Conservation (phyloP, 2,888 invertebrate genomes). For the Dryococelus australis region DNA sequence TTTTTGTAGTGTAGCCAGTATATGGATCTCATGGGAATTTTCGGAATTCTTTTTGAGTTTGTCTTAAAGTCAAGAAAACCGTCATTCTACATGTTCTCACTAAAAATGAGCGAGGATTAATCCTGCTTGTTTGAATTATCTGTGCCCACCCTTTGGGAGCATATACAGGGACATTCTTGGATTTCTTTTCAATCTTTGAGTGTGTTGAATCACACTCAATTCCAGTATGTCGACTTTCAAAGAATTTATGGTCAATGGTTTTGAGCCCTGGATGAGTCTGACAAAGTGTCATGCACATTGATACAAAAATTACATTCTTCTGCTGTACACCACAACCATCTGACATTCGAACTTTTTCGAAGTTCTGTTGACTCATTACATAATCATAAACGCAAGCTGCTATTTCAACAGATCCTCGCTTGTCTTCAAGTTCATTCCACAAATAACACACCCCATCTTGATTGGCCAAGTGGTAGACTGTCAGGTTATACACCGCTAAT, state of each 20-base stretch:
- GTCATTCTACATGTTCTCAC: neutral
- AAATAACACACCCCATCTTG: neutral
- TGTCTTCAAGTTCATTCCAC: neutral
- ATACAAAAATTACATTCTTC: too few relatives aligned
- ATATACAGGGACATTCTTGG: neutral
- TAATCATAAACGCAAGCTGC: too few relatives aligned
- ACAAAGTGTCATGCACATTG: too few relatives aligned
- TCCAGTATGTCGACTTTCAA: neutral
- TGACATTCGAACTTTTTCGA: too few relatives aligned
- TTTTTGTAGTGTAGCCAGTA: neutral
- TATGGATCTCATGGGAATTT: conserved; percentile 3
- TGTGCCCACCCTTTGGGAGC: neutral
- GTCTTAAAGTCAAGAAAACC: neutral
- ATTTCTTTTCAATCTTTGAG: neutral
- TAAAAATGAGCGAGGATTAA: neutral
- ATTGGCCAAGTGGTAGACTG: too few relatives aligned
- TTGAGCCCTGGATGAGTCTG: neutral
- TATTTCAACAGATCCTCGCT: too few relatives aligned
- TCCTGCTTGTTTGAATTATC: too few relatives aligned
- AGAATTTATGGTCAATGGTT: neutral
- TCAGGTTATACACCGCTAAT: too few relatives aligned
- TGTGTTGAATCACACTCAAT: neutral
- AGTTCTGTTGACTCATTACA: too few relatives aligned
- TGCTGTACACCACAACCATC: too few relatives aligned
- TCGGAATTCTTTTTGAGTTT: neutral